Evolutionary conservation across 2,113 vertebrate genomes (phyloP).

Genomic region (Lutjanus erythropterus): DNA sequence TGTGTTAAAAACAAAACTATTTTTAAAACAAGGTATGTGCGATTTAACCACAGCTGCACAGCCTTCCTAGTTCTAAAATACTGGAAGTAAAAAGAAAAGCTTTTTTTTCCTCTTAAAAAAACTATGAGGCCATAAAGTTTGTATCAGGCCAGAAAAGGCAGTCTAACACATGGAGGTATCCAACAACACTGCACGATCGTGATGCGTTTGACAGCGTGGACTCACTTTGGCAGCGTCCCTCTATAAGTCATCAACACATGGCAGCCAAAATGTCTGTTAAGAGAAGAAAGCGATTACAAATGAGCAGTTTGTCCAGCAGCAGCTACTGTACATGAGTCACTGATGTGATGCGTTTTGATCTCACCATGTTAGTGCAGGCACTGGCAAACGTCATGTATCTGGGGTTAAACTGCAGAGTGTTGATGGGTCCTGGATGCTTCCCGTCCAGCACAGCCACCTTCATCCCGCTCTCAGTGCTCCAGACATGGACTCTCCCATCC

Average conservation of each 20-base stretch:
- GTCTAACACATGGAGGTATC: background rate
- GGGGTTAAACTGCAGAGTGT: constrained; percentile 97
- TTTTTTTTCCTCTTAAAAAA: background rate
- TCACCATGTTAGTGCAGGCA: constrained; percentile 98
- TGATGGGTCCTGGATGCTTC: constrained; percentile 96
- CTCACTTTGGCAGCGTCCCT: background rate
- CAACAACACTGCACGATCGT: background rate
- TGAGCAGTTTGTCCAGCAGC: background rate
- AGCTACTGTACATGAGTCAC: background rate
- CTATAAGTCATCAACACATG: constrained; percentile 90
- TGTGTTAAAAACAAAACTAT: background rate
- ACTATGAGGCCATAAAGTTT: background rate
- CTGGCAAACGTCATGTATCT: constrained; percentile 99
- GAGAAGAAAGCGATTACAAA: constrained; percentile 38
- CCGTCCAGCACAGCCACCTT: constrained; percentile 98
- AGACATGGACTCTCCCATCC: constrained; percentile 97
- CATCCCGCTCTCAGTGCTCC: constrained; percentile 98
- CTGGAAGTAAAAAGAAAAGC: constrained; percentile 11
- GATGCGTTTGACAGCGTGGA: background rate
- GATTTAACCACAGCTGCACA: background rate
- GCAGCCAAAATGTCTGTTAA: constrained; percentile 95
- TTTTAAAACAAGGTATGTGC: background rate
- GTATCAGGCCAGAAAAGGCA: background rate
- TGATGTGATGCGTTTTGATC: constrained; percentile 39
- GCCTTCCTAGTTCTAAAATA: background rate